Base-by-base conservation (phyloP, 2,113 vertebrate genomes). In the Zosterops borbonicus region DNA sequence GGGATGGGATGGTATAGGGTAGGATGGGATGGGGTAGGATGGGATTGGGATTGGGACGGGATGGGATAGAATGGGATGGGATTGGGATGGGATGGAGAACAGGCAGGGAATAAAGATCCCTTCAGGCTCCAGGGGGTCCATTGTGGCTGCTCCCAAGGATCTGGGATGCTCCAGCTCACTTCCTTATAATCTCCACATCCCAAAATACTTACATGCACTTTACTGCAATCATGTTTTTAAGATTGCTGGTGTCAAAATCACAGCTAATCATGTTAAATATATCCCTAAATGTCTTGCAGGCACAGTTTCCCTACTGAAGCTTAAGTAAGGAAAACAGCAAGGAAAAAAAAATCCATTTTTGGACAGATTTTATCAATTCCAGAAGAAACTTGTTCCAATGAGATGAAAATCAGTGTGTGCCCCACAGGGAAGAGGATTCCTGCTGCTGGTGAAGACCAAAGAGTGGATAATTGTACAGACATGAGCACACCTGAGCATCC, bases 121-220 rank as follows among this genome's bases (percentile, higher is more conserved):
- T 42, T 8, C n/a, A 50, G 46, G 9, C 22, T 53, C 20, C 2
- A 1, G 0, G 1, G 46, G 37, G 12, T 58, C 24, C 1, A 0
- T 14, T 12, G 35, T n/a, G 23, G 24, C 68, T n/a, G 28, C 52
- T 74, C 42, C 28, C 49, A 27, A 15, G 76, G n/a, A 6, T 3
- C 27, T 7, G 47, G 21, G 82, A 41, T 49, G 64, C 83, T 91
- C 70, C 77, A 87, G 22, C 31, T 93, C 28, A 2, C 8, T 60
- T 8, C 60, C 14, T n/a, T 25, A 4, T 1, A 1, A 18, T 1
- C 3, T 3, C 69, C 62, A 41, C 3, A 22, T 39, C 21, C 8
- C 16, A 19, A 81, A 92, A 73, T 67, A 67, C 35, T 37, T 28
- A 23, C 0, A 1, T 9, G 39, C 67, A 50, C 56, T 92, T 83